Base-by-base conservation (phyloP, 2,113 vertebrate species). In the Procavia capensis region DNA sequence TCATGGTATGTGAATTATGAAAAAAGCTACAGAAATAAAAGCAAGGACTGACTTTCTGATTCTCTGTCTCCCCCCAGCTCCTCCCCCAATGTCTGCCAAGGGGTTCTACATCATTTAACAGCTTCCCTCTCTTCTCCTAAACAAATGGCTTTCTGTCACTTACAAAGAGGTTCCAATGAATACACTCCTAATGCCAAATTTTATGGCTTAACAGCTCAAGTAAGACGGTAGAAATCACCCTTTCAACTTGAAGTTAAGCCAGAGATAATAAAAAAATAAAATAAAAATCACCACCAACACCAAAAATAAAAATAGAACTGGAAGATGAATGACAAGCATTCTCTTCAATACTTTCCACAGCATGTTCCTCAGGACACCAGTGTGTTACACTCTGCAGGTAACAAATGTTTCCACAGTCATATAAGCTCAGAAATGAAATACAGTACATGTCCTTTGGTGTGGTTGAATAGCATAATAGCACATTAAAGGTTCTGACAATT, bases 211-310 rank as follows among this genome's bases (percentile, higher is more conserved):
- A 92, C 25, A 94, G 34, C 66, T 64, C 8, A 0, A 70, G n/a
- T 66, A 61, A 93, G 57, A 81, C 9, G 92, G 39, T 54, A 91
- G 24, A 89, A 82, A 41, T n/a, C 10, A 45, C 36, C 34, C 63
- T 93, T 95, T 59, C 29, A 25, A 64, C 39, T 92, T 47, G 66
- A 85, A 95, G 74, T 93, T 95, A 92, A 93, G 6, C 16, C 47
- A 72, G 9, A 85, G 22, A 19, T 36, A 74, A 16, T 74, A 83
- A 79, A 11, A 84, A 78, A 90, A 68, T 41, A 79, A 82, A 89
- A 79, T 45, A 54, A 45, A 76, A 57, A 54, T 9, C 43, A 70
- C 1, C 36, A 72, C 3, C 36, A 72, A 39, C 9, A 39, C 39
- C 9, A 17, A 50, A 43, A 47, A 27, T 2, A 22, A 57, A 16